Conservation (phyloP, 2,888 invertebrate species). For the Chloroclysta siterata region DNA sequence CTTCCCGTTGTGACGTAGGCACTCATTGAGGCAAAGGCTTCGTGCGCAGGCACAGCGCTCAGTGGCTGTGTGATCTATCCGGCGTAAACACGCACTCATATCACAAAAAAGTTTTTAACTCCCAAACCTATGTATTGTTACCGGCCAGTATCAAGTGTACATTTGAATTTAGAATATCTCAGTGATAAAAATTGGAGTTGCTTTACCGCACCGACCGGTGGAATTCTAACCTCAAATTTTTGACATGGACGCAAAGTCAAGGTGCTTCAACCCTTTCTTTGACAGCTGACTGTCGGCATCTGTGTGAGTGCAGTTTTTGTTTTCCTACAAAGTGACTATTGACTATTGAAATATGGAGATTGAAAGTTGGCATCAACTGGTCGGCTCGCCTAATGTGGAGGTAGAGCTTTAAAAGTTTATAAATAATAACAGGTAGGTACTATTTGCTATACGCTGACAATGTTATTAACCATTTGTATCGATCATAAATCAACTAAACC, state of each 20-base stretch:
- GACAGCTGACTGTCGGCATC: slow-evolving; percentile 55
- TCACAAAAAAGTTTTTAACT: slow-evolving; percentile 50
- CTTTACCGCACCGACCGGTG: slow-evolving; percentile 55
- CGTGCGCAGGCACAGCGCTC: slow-evolving; percentile 70
- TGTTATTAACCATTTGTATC: background rate
- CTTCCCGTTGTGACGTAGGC: slow-evolving; percentile 81
- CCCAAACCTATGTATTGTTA: slow-evolving; percentile 14
- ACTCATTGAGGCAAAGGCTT: slow-evolving; percentile 75
- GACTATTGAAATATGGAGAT: slow-evolving; percentile 60
- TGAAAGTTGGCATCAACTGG: slow-evolving; percentile 65
- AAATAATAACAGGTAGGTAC: slow-evolving; percentile 8
- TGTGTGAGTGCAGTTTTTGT: slow-evolving; percentile 78
- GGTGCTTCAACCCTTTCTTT: slow-evolving; percentile 62
- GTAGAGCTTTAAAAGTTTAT: slow-evolving; percentile 28
- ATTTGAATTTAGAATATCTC: slow-evolving; percentile 11
- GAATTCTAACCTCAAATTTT: slow-evolving; percentile 54
- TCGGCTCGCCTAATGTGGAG: slow-evolving; percentile 45
- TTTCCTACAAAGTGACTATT: slow-evolving; percentile 60
- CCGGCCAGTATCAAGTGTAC: slow-evolving; percentile 12
- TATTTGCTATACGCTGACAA: background rate
- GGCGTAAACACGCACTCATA: slow-evolving; percentile 79
- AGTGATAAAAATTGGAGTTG: slow-evolving; percentile 27
- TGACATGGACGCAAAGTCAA: slow-evolving; percentile 61
- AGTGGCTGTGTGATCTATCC: slow-evolving; percentile 81
- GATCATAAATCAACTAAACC: no score